Conservation (phyloP, 2,797 vertebrate genomes). For the Helostoma temminkii region DNA sequence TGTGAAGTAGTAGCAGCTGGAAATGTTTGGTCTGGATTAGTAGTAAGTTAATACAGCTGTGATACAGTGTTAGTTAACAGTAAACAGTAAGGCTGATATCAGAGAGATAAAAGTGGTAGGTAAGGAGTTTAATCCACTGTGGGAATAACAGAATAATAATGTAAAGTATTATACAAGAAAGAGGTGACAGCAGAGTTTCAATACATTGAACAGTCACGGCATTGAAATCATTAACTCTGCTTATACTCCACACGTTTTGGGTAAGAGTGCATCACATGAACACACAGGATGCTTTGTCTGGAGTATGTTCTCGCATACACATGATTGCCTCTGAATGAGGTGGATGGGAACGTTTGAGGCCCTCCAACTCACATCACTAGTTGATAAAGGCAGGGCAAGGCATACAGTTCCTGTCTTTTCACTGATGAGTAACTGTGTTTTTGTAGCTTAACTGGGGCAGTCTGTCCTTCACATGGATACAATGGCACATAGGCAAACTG, state of each 20-base stretch:
- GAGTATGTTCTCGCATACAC: conserved; percentile 27
- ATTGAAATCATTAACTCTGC: conserved; percentile 13
- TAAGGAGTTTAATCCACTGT: too few species aligned
- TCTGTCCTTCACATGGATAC: conserved; percentile 41
- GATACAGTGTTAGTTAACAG: too few species aligned
- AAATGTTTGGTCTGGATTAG: too few species aligned
- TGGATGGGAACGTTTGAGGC: conserved; percentile 48
- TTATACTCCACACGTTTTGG: background rate
- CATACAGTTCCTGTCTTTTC: conserved; percentile 32
- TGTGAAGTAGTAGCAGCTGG: too few species aligned
- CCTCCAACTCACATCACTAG: conserved; percentile 11
- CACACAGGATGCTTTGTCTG: conserved; percentile 14
- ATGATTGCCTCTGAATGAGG: conserved; percentile 28
- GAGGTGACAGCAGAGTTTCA: too few species aligned
- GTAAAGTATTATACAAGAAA: too few species aligned
- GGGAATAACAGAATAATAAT: too few species aligned
- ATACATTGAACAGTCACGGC: too few species aligned
- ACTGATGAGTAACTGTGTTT: conserved; percentile 30
- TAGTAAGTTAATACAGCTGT: background rate
- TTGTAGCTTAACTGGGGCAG: conserved; percentile 59
- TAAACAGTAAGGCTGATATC: too few species aligned
- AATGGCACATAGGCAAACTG: conserved; percentile 30
- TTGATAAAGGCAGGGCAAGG: conserved; percentile 28
- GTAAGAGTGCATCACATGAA: conserved; percentile 23
- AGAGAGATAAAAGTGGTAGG: too few species aligned